A percentile compares a stretch with the other conserved stretches of the same genome.
These are phyloP conservation scores for Agelaius tricolor DNA, from an alignment of 2,113 vertebrate genomes.

Conservation along the genomic window DNA sequence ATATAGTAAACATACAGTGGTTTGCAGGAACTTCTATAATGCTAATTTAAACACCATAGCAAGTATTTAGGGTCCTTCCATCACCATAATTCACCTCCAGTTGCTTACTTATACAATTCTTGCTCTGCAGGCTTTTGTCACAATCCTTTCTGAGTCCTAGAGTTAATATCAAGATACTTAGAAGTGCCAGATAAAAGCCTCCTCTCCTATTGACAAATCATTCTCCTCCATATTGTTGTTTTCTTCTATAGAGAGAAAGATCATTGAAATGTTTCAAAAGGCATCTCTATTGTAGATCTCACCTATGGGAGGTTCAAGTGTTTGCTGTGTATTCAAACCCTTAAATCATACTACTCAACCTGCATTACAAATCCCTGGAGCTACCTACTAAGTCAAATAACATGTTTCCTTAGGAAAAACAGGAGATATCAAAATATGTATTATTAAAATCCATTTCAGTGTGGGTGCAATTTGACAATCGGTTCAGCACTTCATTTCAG, in stretches of 20 bases:
- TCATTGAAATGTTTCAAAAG: neutral
- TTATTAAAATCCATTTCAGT: neutral
- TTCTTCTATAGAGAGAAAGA: neutral
- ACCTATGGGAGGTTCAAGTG: neutral
- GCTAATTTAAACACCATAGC: neutral
- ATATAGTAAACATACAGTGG: neutral
- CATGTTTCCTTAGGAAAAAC: neutral
- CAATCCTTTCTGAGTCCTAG: neutral
- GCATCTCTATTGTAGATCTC: neutral
- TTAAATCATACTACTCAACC: neutral
- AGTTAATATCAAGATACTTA: neutral
- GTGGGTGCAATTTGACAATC: neutral
- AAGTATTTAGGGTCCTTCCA: neutral
- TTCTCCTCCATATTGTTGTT: neutral
- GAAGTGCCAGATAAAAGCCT: neutral
- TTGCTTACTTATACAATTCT: neutral
- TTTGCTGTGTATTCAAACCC: neutral
- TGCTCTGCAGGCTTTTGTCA: neutral
- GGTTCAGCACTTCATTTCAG: neutral
- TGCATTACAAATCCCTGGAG: conserved; percentile 1
- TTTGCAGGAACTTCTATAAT: neutral
- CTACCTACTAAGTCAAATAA: neutral
- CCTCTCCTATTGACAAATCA: neutral
- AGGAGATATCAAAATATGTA: neutral
- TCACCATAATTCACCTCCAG: neutral